A percentile compares a stretch with the other conserved stretches of the same genome.
These are phyloP conservation scores for Diarsia dahlii DNA, from an alignment of 2,888 invertebrate species.

Conservation along the genomic window DNA sequence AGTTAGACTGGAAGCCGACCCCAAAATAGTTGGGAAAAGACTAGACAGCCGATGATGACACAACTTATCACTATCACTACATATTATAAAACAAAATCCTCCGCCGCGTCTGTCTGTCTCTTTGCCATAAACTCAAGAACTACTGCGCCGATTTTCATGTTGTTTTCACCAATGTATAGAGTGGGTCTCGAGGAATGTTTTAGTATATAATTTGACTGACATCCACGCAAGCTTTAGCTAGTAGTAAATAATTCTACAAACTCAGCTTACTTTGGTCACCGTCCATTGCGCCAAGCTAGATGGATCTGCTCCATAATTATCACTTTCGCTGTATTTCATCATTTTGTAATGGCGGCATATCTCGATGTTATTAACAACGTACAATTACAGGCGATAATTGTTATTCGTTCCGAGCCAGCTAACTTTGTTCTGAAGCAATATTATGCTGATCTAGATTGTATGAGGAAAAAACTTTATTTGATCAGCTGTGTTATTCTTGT, in stretches of 20 bases:
- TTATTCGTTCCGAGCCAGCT: constrained; percentile 50
- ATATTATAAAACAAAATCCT: no score
- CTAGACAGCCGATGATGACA: no score
- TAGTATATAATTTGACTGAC: no score
- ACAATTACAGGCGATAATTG: constrained; percentile 61
- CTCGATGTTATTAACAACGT: constrained; percentile 42
- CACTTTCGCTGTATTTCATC: constrained; percentile 59
- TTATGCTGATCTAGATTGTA: constrained; percentile 24
- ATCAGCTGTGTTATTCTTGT: constrained; percentile 17
- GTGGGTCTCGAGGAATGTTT: no score
- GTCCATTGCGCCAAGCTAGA: constrained; percentile 18
- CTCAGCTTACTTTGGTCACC: background rate
- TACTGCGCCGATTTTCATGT: no score
- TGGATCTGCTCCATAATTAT: constrained; percentile 39
- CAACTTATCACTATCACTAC: no score
- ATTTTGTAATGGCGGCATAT: constrained; percentile 39
- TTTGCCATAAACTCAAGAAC: no score
- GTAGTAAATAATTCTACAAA: constrained; percentile 24
- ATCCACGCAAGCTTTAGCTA: no score
- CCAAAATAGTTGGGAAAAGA: no score
- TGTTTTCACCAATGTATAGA: no score
- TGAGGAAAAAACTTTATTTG: background rate
- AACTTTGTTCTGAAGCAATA: constrained; percentile 34
- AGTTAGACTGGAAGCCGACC: no score
- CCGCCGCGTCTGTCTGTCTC: no score